Conservation (phyloP, 2,888 invertebrate genomes). For the Ashinkailepas kermadecensis region DNA sequence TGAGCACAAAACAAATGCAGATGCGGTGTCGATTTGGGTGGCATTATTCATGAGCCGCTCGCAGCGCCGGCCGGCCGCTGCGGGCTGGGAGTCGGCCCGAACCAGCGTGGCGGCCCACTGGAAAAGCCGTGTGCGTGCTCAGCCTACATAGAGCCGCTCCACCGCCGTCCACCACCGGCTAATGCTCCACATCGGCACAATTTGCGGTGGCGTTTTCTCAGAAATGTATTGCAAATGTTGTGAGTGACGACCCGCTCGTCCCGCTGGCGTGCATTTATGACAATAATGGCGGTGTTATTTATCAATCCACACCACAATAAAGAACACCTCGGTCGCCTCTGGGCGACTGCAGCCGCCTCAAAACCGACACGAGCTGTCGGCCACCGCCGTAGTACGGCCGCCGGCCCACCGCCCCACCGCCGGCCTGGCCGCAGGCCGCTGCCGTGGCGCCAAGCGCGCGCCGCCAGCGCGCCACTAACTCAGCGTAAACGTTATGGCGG, state of each 20-base stretch:
- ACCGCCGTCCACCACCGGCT: neutral
- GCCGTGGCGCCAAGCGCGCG: neutral
- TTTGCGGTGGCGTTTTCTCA: slow-evolving; percentile 17
- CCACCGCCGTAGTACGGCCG: neutral
- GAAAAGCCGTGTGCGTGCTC: neutral
- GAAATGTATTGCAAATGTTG: slow-evolving; percentile 4
- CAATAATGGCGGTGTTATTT: slow-evolving; percentile 5
- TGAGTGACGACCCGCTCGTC: neutral
- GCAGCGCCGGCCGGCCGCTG: too few species aligned
- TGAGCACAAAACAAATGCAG: slow-evolving; percentile 20
- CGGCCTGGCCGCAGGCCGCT: neutral
- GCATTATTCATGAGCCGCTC: slow-evolving; percentile 8
- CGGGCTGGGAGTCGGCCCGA: too few species aligned
- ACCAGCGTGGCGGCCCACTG: too few species aligned
- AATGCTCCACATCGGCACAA: neutral
- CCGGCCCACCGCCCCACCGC: too few species aligned
- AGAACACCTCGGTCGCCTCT: neutral
- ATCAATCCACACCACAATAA: slow-evolving; percentile 7
- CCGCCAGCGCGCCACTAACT: neutral
- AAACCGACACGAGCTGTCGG: neutral
- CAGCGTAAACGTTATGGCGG: neutral
- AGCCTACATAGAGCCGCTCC: neutral
- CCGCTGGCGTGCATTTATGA: slow-evolving; percentile 4
- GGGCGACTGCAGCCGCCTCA: neutral
- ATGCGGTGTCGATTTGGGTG: slow-evolving; percentile 14